These are phyloP conservation scores for Dryoscopus gambensis DNA, from an alignment of 2,113 vertebrate species.

Conservation along the genomic window DNA sequence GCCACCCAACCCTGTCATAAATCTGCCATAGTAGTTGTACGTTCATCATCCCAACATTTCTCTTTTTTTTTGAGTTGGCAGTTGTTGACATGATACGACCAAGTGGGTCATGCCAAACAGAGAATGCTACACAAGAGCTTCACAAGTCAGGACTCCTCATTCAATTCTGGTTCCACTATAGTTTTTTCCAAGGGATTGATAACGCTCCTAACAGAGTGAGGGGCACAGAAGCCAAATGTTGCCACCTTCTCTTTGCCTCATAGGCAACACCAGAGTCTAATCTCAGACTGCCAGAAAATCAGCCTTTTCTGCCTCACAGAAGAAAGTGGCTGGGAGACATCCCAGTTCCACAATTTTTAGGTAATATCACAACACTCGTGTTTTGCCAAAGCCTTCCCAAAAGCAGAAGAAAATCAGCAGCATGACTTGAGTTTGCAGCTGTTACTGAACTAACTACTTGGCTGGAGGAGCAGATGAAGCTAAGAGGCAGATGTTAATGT, in stretches of 20 bases:
- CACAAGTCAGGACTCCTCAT: fast-evolving
- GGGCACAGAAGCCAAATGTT: not conserved
- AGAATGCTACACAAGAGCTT: not conserved
- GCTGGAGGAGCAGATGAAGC: not conserved
- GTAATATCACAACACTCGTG: not conserved
- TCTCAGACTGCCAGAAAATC: not conserved
- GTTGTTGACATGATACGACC: not conserved
- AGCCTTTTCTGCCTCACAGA: not conserved
- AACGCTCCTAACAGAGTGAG: not conserved
- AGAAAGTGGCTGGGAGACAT: not conserved
- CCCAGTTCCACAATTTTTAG: not conserved
- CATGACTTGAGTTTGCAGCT: not conserved
- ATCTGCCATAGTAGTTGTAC: not conserved
- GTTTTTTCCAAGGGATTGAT: not conserved
- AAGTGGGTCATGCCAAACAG: not conserved
- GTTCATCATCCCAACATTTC: not conserved
- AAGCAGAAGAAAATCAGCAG: not conserved
- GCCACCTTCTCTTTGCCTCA: not conserved
- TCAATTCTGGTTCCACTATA: not conserved
- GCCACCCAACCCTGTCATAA: not conserved
- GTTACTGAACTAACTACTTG: not conserved
- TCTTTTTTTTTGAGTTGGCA: not conserved
- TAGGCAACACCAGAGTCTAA: not conserved
- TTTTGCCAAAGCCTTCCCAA: not conserved
- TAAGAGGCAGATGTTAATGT: not conserved